Evolutionary conservation across 92 coral and sea anemone species (phyloP).

Genomic region (Pocillopora meandrina): DNA sequence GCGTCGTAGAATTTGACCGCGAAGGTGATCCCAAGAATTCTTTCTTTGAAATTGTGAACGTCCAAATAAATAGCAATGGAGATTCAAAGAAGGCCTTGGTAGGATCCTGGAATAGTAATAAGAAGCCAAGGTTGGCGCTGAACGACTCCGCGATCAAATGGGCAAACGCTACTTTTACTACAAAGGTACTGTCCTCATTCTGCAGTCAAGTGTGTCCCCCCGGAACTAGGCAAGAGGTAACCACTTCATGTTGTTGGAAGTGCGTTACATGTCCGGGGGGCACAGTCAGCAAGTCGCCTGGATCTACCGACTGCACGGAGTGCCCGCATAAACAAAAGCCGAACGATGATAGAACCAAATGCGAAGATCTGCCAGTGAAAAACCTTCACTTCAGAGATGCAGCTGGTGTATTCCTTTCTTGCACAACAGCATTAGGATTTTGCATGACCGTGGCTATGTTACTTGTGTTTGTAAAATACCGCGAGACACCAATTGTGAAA

Average conservation of each 20-base stretch:
- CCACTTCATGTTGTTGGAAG: slow-evolving; percentile 61
- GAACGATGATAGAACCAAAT: slow-evolving; percentile 35
- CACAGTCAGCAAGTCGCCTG: slow-evolving; percentile 41
- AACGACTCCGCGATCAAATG: slow-evolving; percentile 44
- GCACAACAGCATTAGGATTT: slow-evolving; percentile 36
- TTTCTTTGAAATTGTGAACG: slow-evolving; percentile 54
- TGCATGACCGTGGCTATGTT: slow-evolving; percentile 19
- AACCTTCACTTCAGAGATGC: slow-evolving; percentile 45
- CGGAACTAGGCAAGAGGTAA: slow-evolving; percentile 57
- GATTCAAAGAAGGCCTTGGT: slow-evolving; percentile 24
- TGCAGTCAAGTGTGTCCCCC: slow-evolving; percentile 54
- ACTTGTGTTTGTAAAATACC: slow-evolving; percentile 40
- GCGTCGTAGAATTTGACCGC: slow-evolving; percentile 46
- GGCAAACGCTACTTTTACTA: slow-evolving; percentile 11
- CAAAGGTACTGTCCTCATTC: slow-evolving; percentile 31
- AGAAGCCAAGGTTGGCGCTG: slow-evolving; percentile 15
- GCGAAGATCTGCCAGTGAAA: slow-evolving; percentile 42
- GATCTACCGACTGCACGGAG: slow-evolving; percentile 50
- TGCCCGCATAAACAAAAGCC: slow-evolving; percentile 55
- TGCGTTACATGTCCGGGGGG: slow-evolving; percentile 60
- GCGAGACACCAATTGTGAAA: slow-evolving; percentile 62
- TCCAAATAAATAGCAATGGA: slow-evolving; percentile 27
- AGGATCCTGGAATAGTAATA: slow-evolving; percentile 57
- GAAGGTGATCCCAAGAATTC: slow-evolving; percentile 60
- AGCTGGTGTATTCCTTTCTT: slow-evolving; percentile 39